Conservation (phyloP, 2,888 invertebrate species). For the Dione juno region DNA sequence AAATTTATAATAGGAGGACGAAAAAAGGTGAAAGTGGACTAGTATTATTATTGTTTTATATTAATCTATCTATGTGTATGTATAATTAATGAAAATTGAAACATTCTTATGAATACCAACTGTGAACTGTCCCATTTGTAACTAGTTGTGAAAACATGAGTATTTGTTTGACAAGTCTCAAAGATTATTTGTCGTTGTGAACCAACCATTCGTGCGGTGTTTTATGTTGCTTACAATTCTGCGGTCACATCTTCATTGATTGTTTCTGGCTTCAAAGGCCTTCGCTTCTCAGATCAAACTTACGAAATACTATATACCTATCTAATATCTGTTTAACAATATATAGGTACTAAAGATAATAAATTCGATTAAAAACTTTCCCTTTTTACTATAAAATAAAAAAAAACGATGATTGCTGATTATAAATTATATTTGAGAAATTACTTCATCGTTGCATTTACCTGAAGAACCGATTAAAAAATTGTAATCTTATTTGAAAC, state of each 20-base stretch:
- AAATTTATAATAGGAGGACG: no score
- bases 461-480: no score
- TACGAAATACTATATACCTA: slow-evolving; percentile 15
- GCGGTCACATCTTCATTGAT: slow-evolving; percentile 67
- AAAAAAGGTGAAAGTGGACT: not conserved
- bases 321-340: not conserved
- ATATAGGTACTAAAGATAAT: no score
- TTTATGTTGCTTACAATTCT: slow-evolving; percentile 54
- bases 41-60: not conserved
- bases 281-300: slow-evolving; percentile 48
- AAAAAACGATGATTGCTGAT: no score
- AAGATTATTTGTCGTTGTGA: slow-evolving; percentile 48
- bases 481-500: no score
- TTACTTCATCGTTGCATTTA: no score
- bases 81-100: slow-evolving; percentile 7
- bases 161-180: slow-evolving; percentile 45
- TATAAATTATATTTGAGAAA: no score
- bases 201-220: slow-evolving; percentile 50
- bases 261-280: slow-evolving; percentile 59
- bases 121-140: slow-evolving; percentile 38
- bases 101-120: slow-evolving; percentile 11
- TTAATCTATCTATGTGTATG: not conserved
- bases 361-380: no score
- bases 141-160: slow-evolving; percentile 39
- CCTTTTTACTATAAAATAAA: no score